Conservation (phyloP, 2,888 invertebrate species). For the Coenonympha arcania region DNA sequence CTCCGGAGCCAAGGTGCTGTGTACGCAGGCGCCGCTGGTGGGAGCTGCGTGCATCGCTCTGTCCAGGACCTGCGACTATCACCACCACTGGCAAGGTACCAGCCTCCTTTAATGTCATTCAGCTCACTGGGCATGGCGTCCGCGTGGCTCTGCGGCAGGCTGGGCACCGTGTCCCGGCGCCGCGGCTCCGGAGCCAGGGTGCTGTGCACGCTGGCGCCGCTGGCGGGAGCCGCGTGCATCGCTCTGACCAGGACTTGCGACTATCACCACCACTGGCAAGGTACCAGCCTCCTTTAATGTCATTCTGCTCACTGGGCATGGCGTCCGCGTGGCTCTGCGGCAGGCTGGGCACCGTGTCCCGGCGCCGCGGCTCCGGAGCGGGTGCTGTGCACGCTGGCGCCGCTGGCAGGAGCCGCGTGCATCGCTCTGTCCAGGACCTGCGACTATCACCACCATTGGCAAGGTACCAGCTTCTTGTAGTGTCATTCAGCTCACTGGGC, state of each 20-base stretch:
- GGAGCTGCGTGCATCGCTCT: slow-evolving; percentile 79
- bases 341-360: slow-evolving; percentile 78
- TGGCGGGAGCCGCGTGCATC: slow-evolving; percentile 77
- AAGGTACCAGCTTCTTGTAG: no score
- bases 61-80: no score
- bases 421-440: slow-evolving; percentile 86
- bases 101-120: no score
- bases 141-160: slow-evolving; percentile 81
- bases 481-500: slow-evolving; percentile 85
- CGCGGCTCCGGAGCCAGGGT: slow-evolving; percentile 79
- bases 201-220: slow-evolving; percentile 74
- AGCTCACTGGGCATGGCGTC: slow-evolving; percentile 81
- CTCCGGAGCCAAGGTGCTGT: slow-evolving; percentile 76
- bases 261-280: slow-evolving; percentile 94
- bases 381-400: slow-evolving; percentile 74
- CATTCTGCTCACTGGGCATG: no score
- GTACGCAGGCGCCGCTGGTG: slow-evolving; percentile 77
- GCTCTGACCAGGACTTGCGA: slow-evolving; percentile 88
- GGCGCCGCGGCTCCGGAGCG: slow-evolving; percentile 78
- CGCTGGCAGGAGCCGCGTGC: slow-evolving; percentile 76
- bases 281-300: no score
- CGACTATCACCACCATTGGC: slow-evolving; percentile 93
- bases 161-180: slow-evolving; percentile 77
- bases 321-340: slow-evolving; percentile 81
- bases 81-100: slow-evolving; percentile 68